Evolutionary conservation across 2,113 vertebrate genomes (phyloP).

Genomic region (Pygoscelis adeliae): DNA sequence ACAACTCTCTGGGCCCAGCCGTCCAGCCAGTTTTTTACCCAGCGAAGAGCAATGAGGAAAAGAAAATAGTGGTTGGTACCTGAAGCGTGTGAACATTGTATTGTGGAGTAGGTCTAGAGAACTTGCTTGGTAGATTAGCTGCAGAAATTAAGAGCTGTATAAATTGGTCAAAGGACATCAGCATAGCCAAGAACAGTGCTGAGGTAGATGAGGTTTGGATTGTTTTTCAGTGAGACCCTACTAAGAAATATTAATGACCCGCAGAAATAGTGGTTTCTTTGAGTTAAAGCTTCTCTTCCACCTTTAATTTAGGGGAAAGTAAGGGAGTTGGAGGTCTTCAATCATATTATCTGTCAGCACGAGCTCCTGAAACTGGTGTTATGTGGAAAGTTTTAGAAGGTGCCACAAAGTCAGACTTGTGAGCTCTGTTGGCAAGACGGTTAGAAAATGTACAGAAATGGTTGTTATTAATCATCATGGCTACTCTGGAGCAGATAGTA

Average conservation of each 20-base stretch:
- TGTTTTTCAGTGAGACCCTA: not conserved
- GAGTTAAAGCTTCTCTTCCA: not conserved
- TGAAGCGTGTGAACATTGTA: not conserved
- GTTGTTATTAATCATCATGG: not conserved
- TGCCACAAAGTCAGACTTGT: not conserved
- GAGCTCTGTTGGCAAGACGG: not conserved
- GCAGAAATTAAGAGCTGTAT: not conserved
- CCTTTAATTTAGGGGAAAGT: not conserved
- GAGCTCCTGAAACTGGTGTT: not conserved
- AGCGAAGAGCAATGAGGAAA: not conserved
- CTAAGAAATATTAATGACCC: not conserved
- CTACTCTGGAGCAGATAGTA: not conserved
- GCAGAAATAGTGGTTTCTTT: not conserved
- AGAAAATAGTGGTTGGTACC: not conserved
- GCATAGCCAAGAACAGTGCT: not conserved
- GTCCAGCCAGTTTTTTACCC: too few species aligned
- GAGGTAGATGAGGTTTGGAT: not conserved
- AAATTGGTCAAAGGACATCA: not conserved
- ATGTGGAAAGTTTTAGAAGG: not conserved
- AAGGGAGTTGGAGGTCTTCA: not conserved
- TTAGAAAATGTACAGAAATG: not conserved
- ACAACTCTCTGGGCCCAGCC: too few species aligned
- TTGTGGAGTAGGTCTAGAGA: not conserved
- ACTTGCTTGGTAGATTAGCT: not conserved
- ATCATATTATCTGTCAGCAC: not conserved